A percentile compares a stretch with the other conserved stretches of the same genome.
Conservation (phyloP, 2,113 vertebrate genomes). For the Litocranius walleri region DNA sequence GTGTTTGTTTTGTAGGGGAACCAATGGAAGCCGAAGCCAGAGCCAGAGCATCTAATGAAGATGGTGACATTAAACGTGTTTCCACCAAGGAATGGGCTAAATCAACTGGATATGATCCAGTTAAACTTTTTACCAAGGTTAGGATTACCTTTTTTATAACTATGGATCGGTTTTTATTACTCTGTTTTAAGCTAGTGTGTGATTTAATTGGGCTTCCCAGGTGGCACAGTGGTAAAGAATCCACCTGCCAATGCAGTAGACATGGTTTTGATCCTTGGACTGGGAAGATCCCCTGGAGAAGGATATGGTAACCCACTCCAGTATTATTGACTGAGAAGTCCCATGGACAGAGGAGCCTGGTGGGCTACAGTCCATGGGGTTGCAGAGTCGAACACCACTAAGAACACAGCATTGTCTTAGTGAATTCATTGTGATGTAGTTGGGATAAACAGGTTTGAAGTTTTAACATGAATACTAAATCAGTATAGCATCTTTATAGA, state of each 20-base stretch:
- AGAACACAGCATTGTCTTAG: not conserved
- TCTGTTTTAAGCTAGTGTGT: not conserved
- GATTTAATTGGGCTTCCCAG: not conserved
- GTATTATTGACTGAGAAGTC: not conserved
- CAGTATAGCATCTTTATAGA: not conserved
- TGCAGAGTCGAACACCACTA: not conserved
- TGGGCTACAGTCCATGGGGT: not conserved
- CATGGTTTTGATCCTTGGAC: not conserved
- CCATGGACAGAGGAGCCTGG: not conserved
- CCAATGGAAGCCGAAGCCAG: slow-evolving; percentile 90
- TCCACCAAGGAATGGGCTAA: slow-evolving; percentile 98
- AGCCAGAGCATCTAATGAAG: slow-evolving; percentile 91
- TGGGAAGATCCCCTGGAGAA: not conserved
- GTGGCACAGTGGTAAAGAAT: not conserved
- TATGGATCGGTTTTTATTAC: not conserved
- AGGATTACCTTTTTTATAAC: slow-evolving; percentile 4
- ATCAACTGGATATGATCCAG: slow-evolving; percentile 92
- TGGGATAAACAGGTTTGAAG: not conserved
- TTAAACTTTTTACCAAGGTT: slow-evolving; percentile 98
- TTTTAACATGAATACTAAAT: not conserved
- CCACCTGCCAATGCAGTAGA: not conserved
- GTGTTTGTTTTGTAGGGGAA: slow-evolving; percentile 86
- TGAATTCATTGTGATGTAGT: not conserved
- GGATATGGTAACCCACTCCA: not conserved
- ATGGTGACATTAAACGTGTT: slow-evolving; percentile 94